Conservation (phyloP, 30 jellyfish, hydroid and myxozoan genomes). For the Hydractinia symbiolongicarpus region DNA sequence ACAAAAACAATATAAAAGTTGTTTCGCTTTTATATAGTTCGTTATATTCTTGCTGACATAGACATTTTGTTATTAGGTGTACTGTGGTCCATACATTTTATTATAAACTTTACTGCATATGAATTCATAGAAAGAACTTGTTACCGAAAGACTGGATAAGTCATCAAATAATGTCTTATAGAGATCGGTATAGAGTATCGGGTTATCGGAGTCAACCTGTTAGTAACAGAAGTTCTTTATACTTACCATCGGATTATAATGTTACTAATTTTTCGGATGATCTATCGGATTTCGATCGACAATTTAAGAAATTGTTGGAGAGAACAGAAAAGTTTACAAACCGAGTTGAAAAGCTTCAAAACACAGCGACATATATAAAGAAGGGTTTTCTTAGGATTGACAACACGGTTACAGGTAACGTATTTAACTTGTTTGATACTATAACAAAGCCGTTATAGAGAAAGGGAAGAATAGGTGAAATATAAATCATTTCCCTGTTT, state of each 20-base stretch:
- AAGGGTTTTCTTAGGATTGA: constrained; percentile 33
- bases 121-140: no score
- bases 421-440: no score
- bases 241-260: constrained; percentile 21
- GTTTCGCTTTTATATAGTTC: no score
- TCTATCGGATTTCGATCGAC: constrained; percentile 29
- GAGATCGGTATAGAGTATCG: constrained; percentile 18
- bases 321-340: constrained; percentile 34
- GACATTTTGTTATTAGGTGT: no score
- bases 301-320: constrained; percentile 27
- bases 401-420: constrained; percentile 30
- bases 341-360: constrained; percentile 30
- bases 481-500: no score
- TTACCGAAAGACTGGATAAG: no score
- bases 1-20: no score
- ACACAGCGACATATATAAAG: constrained; percentile 22
- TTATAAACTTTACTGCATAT: no score
- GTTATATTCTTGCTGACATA: no score
- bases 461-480: no score
- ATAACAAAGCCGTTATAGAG: no score
- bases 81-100: no score
- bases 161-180: constrained; percentile 2
- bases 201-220: constrained; percentile 42
- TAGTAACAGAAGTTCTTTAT: constrained; percentile 20
- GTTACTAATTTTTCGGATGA: constrained; percentile 27